Evolutionary conservation across 2,113 vertebrate species (phyloP).

Genomic region (Pogonocichla stellata): DNA sequence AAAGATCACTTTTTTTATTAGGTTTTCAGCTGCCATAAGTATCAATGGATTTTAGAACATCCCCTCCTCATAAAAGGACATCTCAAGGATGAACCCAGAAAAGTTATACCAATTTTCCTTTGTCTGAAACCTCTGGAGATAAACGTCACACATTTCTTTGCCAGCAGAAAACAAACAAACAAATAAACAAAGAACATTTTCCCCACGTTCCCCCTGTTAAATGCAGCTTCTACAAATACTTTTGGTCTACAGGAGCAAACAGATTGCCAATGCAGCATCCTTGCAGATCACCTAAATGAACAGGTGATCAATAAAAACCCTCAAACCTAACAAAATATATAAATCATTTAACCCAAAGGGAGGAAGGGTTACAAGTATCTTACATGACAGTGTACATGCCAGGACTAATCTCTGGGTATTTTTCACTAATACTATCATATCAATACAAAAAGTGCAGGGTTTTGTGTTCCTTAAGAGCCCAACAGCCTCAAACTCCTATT

Average conservation of each 20-base stretch:
- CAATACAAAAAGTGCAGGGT: background rate
- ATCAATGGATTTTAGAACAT: background rate
- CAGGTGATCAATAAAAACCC: rapidly evolving
- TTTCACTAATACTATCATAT: background rate
- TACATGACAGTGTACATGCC: rapidly evolving
- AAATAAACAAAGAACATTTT: background rate
- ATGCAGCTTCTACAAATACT: background rate
- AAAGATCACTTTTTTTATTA: constrained; percentile 8
- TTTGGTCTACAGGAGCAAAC: background rate
- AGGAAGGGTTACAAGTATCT: background rate
- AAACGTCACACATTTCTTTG: background rate
- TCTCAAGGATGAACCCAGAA: background rate
- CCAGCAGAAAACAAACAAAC: background rate
- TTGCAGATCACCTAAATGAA: background rate
- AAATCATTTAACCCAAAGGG: background rate
- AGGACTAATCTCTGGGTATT: background rate
- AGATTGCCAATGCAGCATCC: background rate
- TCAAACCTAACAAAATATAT: background rate
- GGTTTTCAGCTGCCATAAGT: background rate
- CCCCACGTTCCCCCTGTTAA: background rate
- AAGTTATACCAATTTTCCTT: background rate
- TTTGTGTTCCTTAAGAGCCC: background rate
- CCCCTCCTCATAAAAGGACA: background rate
- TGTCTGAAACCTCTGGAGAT: background rate
- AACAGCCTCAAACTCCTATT: background rate